Conservation (phyloP, 2,113 vertebrate species). For the Dendrocopos noguchii region DNA sequence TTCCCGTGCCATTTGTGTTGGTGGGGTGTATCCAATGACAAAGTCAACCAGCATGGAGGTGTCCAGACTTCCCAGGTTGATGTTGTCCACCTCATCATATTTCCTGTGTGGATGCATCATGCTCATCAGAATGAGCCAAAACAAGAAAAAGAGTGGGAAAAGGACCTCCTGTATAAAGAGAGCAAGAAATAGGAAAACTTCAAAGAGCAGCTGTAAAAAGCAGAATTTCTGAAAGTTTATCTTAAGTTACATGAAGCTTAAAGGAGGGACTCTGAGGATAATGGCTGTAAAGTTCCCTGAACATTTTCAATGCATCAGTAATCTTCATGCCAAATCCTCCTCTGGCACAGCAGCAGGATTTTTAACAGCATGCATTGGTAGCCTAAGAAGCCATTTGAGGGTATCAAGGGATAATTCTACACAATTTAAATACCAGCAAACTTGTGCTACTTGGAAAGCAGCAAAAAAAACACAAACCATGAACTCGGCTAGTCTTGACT, state of each 20-base stretch:
- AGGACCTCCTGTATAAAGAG: constrained; percentile 72
- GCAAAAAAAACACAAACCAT: not conserved
- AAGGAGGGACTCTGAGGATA: not conserved
- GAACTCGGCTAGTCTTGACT: not conserved
- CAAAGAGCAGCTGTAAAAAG: not conserved
- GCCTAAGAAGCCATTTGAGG: not conserved
- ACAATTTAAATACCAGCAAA: not conserved
- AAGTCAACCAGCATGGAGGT: constrained; percentile 54
- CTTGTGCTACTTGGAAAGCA: not conserved
- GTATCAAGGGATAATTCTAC: not conserved
- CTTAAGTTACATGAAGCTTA: accelerated
- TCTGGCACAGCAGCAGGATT: not conserved
- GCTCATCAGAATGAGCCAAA: constrained; percentile 81
- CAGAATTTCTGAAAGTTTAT: not conserved
- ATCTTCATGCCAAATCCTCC: not conserved
- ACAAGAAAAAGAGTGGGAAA: constrained; percentile 80
- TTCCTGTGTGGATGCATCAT: constrained; percentile 81
- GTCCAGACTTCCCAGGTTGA: constrained; percentile 69
- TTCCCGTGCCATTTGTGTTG: constrained; percentile 28
- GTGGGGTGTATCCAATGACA: constrained; percentile 74
- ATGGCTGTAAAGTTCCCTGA: not conserved
- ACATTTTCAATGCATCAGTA: not conserved
- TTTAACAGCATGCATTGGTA: not conserved
- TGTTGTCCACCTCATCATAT: constrained; percentile 63
- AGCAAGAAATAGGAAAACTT: not conserved